phyloP scores from a whole-genome alignment of 2,888 invertebrate species.

The Bhutanitis thaidina region DNA sequence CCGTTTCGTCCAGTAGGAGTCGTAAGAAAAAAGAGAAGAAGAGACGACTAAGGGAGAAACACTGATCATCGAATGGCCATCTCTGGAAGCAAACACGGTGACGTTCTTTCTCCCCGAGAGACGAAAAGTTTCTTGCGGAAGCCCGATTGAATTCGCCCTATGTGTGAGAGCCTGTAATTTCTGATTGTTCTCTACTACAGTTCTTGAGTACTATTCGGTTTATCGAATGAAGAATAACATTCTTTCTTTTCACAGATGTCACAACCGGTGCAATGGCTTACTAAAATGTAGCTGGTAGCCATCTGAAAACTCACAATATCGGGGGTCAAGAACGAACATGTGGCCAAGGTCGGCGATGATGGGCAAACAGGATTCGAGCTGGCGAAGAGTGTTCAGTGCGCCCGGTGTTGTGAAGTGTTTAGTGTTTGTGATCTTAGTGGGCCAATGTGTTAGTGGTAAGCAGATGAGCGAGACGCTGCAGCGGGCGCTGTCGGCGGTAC shows the following conservation, averaged over 20 bases:
- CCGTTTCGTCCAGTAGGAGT: too few relatives aligned
- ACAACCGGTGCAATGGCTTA: conserved; percentile 19
- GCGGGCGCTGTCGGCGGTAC: conserved; percentile 71
- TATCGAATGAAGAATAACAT: not conserved
- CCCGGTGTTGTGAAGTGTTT: conserved; percentile 46
- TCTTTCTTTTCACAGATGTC: conserved; percentile 39
- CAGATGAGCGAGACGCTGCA: conserved; percentile 77
- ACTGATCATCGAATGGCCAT: too few relatives aligned
- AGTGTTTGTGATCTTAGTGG: conserved; percentile 49
- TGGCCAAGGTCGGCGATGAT: conserved; percentile 37
- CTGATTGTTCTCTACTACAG: too few relatives aligned
- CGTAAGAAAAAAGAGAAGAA: too few relatives aligned
- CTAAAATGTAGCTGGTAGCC: conserved; percentile 35
- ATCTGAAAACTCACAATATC: not conserved
- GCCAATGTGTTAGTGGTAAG: conserved; percentile 52
- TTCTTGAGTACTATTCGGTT: too few relatives aligned
- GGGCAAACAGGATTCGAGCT: conserved; percentile 55
- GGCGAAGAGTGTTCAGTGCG: conserved; percentile 45
- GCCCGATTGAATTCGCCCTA: too few relatives aligned
- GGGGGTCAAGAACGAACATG: conserved; percentile 24
- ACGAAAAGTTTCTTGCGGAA: too few relatives aligned
- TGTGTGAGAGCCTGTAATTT: too few relatives aligned
- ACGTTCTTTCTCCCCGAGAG: too few relatives aligned
- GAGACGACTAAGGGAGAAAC: too few relatives aligned
- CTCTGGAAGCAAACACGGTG: too few relatives aligned